Percentiles rank a stretch among this genome's conserved stretches.
phyloP scores from a whole-genome alignment of 2,888 invertebrate species.

The Pogonocherus hispidulus region DNA sequence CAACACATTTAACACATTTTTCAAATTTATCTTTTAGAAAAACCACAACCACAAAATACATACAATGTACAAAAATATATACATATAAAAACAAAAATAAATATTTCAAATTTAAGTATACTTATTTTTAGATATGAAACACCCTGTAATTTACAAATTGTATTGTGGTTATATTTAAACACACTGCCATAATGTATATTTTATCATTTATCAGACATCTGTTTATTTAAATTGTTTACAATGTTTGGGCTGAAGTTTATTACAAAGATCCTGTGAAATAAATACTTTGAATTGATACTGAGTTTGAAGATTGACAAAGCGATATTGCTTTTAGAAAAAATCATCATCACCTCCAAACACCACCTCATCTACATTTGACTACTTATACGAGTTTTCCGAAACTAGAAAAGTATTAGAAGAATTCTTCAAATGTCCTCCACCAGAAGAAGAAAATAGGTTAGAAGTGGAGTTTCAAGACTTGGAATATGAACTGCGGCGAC shows the following conservation, averaged over 20 bases:
- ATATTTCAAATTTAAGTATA: no score
- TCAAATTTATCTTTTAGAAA: no score
- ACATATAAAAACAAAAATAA: no score
- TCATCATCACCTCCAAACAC: conserved; percentile 50
- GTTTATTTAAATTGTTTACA: not conserved
- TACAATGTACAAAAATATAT: no score
- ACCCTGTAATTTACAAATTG: no score
- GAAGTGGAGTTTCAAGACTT: conserved; percentile 76
- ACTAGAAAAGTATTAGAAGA: conserved; percentile 93
- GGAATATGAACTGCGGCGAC: conserved; percentile 84
- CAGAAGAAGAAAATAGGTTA: conserved; percentile 73
- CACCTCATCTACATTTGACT: conserved; percentile 82
- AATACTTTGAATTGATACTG: not conserved
- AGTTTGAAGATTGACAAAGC: not conserved
- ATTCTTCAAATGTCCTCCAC: conserved; percentile 88
- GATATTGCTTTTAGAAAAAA: conserved; percentile 44
- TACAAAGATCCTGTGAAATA: conserved; percentile 14
- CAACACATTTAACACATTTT: no score
- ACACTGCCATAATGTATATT: not conserved
- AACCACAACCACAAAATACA: no score
- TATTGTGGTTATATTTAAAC: no score
- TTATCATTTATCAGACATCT: not conserved
- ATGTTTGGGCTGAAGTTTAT: conserved; percentile 1
- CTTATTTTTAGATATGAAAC: no score
- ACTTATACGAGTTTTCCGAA: conserved; percentile 92